Evolutionary conservation across 2,797 vertebrate genomes (phyloP), one percentile per base, ranked within the genome.

Genomic region (Scomberomorus guttatus): DNA sequence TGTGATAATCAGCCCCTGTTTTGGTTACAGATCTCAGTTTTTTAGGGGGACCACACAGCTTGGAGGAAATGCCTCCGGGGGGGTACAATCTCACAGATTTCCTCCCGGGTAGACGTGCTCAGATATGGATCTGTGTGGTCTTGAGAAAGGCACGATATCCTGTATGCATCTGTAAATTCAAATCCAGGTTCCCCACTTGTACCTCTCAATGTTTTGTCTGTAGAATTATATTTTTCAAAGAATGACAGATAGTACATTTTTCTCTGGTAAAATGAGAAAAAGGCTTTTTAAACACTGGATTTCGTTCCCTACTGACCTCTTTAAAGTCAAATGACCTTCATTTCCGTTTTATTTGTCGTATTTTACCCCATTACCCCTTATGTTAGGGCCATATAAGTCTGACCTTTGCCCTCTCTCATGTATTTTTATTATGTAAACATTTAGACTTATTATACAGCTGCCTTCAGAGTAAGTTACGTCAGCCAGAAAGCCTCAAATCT

Each of bases 11-110:
- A 76, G 61, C 44, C 29, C 37, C 42, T 91, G 85, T 80, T 86
- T 81, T 48, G 70, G 55, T 86, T 70, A 55, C 15, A 76, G 73
- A 78, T 72, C 80, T 71, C n/a, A 12, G 48, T 27, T 59, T 54
- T 72, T 69, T 58, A 6, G 20, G 29, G 51, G 48, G 24, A 87
- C 89, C 87, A 88, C 90, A 90, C 86, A 92, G 61, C 60, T 66
- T 1, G 39, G 48, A 77, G 76, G 80, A 80, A 85, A 67, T 46
- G 42, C 55, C 72, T 77, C 42, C 8, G 18, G 58, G 63, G 72
- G 73, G 44, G 46, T 56, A 44, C 54, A 18, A 55, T 37, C 50
- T 66, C 22, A 44, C 58, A 75, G 48, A 75, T 72, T 66, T 78
- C 52, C 73, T 65, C 68, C 51, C 2, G 25, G 42, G 64, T 44